Percentiles rank a stretch among this genome's conserved stretches.
Conservation (phyloP, 64 coral and sea anemone genomes). For the Dendronephthya gigantea region DNA sequence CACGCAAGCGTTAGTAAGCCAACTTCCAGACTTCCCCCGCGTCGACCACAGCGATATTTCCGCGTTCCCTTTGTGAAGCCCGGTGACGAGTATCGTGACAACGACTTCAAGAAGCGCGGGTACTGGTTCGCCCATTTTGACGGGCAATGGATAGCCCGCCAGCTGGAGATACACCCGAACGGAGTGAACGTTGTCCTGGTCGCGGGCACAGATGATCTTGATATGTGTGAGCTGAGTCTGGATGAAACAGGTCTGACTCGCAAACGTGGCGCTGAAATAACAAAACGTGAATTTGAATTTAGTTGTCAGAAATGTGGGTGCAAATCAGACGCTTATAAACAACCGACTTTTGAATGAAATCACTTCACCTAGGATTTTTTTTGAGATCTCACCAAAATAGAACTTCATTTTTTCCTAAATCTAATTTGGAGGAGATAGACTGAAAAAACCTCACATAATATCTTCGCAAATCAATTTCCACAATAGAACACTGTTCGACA, state of each 20-base stretch:
- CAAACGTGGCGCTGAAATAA: slow-evolving; percentile 66
- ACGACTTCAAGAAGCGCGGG: slow-evolving; percentile 81
- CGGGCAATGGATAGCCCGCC: slow-evolving; percentile 94
- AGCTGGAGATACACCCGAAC: slow-evolving; percentile 71
- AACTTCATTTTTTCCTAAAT: too few relatives aligned
- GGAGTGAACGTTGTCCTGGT: slow-evolving; percentile 57
- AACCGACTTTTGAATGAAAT: background rate
- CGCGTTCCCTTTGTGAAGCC: slow-evolving; percentile 69
- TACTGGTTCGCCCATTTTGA: slow-evolving; percentile 98
- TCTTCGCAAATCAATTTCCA: too few relatives aligned
- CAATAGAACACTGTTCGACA: too few relatives aligned
- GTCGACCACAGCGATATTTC: slow-evolving; percentile 72
- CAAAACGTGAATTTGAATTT: slow-evolving; percentile 61
- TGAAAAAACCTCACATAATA: too few relatives aligned
- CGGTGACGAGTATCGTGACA: slow-evolving; percentile 58
- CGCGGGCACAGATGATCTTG: slow-evolving; percentile 83
- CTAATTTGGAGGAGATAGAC: too few relatives aligned
- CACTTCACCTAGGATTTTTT: background rate
- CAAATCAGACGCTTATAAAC: background rate
- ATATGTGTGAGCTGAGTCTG: slow-evolving; percentile 93
- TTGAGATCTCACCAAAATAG: too few relatives aligned
- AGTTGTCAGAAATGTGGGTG: slow-evolving; percentile 55
- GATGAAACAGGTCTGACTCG: slow-evolving; percentile 71
- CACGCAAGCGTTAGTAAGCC: background rate
- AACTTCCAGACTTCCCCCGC: slow-evolving; percentile 51